A percentile compares a stretch with the other conserved stretches of the same genome.
phyloP scores from a whole-genome alignment of 2,888 invertebrate species.

The Dasypolia templi region DNA sequence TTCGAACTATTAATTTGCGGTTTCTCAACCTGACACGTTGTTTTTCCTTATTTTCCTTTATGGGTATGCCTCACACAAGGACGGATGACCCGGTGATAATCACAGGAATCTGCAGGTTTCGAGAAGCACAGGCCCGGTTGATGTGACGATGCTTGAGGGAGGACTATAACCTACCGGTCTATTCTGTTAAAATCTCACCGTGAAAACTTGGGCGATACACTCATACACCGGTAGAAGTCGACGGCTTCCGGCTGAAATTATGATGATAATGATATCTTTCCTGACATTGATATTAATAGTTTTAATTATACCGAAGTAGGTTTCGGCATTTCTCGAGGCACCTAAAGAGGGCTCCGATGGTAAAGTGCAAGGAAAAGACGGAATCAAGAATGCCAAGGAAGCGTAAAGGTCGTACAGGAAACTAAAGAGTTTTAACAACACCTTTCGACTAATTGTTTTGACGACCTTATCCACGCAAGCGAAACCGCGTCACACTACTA shows the following conservation, averaged over 20 bases:
- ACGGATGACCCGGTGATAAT: not conserved
- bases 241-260: not conserved
- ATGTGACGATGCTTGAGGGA: not conserved
- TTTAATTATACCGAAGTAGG: not conserved
- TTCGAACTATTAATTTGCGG: not conserved
- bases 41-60: not conserved
- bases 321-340: not conserved
- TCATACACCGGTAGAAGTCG: no score
- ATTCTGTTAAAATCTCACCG: not conserved
- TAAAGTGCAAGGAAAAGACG: conserved; percentile 36
- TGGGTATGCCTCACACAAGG: not conserved
- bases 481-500: conserved; percentile 20
- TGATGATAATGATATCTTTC: not conserved
- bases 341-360: conserved; percentile 5
- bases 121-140: not conserved
- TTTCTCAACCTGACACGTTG: not conserved
- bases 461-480: conserved; percentile 41
- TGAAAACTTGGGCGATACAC: no score
- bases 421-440: conserved; percentile 1
- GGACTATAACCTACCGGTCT: not conserved
- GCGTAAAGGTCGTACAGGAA: conserved; percentile 12
- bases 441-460: conserved; percentile 36
- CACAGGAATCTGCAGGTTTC: not conserved
- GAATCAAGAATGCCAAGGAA: conserved; percentile 19
- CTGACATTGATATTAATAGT: not conserved